These are phyloP conservation scores for Muricea muricata DNA, from an alignment of 92 coral and sea anemone species.

Conservation along the genomic window DNA sequence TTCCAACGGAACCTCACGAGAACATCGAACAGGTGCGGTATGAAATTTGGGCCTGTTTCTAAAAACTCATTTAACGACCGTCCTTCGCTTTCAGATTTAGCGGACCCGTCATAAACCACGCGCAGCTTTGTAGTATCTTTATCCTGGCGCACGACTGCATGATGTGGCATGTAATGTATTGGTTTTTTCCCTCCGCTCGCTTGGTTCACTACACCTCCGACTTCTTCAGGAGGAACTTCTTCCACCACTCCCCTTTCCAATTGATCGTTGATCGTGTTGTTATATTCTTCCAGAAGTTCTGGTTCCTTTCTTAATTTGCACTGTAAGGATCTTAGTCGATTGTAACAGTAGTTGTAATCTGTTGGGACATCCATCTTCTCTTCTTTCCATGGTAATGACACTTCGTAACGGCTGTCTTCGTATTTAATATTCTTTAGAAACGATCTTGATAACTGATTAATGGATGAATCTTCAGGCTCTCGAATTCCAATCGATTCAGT, in stretches of 20 bases:
- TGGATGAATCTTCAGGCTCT: no score
- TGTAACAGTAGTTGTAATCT: no score
- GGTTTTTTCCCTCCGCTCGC: background rate
- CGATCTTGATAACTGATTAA: no score
- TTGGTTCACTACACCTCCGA: background rate
- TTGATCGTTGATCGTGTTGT: slow-evolving; percentile 53
- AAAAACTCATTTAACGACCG: slow-evolving; percentile 40
- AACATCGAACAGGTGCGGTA: slow-evolving; percentile 28
- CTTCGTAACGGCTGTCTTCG: no score
- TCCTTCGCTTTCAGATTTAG: slow-evolving; percentile 20
- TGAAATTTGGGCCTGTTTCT: slow-evolving; percentile 46
- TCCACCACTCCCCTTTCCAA: slow-evolving; percentile 38
- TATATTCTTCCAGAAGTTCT: slow-evolving; percentile 38
- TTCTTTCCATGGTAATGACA: no score
- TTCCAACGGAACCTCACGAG: slow-evolving; percentile 33
- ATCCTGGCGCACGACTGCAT: slow-evolving; percentile 30
- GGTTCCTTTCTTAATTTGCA: slow-evolving; percentile 51
- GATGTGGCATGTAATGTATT: slow-evolving; percentile 43
- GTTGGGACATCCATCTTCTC: no score
- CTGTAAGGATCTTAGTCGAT: slow-evolving; percentile 30
- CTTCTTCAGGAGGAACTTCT: background rate
- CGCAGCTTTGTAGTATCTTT: slow-evolving; percentile 40
- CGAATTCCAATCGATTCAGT: no score
- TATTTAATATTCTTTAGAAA: no score
- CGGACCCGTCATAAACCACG: slow-evolving; percentile 27